Base-by-base conservation (phyloP, 2,113 vertebrate species). In the Rhabdornis inornatus region DNA sequence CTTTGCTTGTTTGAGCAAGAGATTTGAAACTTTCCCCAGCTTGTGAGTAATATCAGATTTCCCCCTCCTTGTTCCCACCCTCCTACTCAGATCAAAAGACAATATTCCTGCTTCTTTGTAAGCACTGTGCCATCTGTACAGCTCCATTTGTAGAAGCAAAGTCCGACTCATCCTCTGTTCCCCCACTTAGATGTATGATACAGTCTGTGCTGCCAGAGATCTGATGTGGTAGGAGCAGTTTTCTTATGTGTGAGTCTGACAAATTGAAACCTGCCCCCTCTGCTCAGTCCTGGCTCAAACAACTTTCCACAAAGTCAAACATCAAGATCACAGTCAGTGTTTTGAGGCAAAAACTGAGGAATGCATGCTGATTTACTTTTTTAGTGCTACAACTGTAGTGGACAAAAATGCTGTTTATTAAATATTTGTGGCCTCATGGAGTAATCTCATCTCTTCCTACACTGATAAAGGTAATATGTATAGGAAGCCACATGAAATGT, bases 31-130 rank as follows among this genome's bases (percentile, higher is more conserved):
- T 96, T 97, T 96, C 94, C 76, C 52, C 87, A 86, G 64, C 68
- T 93, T 91, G 89, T 84, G 89, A 75, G 76, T 77, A 89, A 94
- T 94, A 96, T 81, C 92, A 93, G 91, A 91, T 97, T 95, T 94
- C 94, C 65, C 70, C 63, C 84, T 95, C 60, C 64, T 84, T 95
- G 92, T 96, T 95, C 90, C 85, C 90, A 94, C 85, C 78, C 94
- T 93, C 95, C 96, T 94, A 82, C 93, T 89, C 92, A 97, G 96
- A 97, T 97, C 95, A 97, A 97, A 97, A 97, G 96, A 75, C 90
- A 85, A 71, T 96, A 94, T 90, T 94, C 86, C 66, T 95, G 92
- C 89, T 87, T 97, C 93, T 95, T 80, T 90, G 93, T 84, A 90
- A 96, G 92, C 93, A 40, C 70, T 74, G 56, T 96, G 96, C 95